A percentile compares a stretch with the other conserved stretches of the same genome.
Evolutionary conservation across 2,797 vertebrate genomes (phyloP).

Genomic region (Xerus rutilus): DNA sequence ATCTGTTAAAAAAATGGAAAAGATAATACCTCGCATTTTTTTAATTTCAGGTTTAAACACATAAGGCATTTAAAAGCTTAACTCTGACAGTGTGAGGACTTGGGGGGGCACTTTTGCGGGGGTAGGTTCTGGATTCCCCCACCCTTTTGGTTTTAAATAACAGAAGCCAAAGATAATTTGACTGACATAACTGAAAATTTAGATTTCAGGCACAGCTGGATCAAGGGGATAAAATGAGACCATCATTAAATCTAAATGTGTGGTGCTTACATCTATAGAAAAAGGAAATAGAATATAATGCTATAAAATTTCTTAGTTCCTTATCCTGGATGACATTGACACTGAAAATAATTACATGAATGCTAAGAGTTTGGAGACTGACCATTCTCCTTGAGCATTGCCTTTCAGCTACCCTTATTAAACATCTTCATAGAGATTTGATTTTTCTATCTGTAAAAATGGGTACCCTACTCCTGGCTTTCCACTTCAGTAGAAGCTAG

Average conservation of each 20-base stretch:
- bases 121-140: neutral
- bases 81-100: neutral
- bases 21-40: neutral
- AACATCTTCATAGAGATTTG: neutral
- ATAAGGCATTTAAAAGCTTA: neutral
- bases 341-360: neutral
- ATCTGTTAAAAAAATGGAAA: neutral
- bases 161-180: conserved; percentile 21
- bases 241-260: neutral
- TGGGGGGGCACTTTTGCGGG: neutral
- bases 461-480: neutral
- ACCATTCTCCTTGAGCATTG: no score
- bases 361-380: neutral
- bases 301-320: neutral
- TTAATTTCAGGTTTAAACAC: neutral
- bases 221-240: neutral
- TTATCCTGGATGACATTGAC: neutral
- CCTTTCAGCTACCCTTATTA: neutral
- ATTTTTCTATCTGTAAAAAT: neutral
- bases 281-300: neutral
- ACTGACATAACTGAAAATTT: neutral
- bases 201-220: neutral
- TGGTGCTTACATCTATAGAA: neutral
- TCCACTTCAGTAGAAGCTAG: neutral
- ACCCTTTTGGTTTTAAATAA: neutral